Conservation (phyloP, 2,888 invertebrate species). For the Idaea straminata region DNA sequence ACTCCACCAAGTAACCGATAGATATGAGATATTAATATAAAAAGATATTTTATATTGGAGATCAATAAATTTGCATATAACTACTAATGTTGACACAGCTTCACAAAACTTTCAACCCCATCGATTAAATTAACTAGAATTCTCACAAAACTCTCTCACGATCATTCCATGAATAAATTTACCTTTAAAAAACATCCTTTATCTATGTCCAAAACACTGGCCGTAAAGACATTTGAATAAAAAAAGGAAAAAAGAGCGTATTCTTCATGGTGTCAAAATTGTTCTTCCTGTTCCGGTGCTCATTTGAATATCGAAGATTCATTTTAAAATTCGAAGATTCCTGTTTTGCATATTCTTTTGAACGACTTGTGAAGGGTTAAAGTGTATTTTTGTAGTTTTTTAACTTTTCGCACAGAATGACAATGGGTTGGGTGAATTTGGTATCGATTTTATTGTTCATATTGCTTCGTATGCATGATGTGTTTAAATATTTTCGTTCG, state of each 20-base stretch:
- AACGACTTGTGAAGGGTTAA: conserved; percentile 17
- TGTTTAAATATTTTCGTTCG: conserved; percentile 75
- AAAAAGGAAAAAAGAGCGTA: conserved; percentile 55
- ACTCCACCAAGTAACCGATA: no score
- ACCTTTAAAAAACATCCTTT: conserved; percentile 51
- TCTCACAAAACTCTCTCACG: conserved; percentile 57
- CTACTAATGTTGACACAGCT: conserved; percentile 74
- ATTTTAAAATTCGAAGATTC: conserved; percentile 47
- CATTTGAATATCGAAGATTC: conserved; percentile 73
- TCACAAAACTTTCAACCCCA: conserved; percentile 69
- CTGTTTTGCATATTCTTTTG: conserved; percentile 65
- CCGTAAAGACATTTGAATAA: conserved; percentile 71
- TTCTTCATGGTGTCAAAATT: conserved; percentile 78
- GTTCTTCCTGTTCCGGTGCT: conserved; percentile 69
- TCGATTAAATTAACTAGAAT: conserved; percentile 63
- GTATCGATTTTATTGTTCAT: conserved; percentile 58
- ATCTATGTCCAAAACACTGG: conserved; percentile 62
- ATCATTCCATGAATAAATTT: conserved; percentile 63
- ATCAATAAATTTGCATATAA: conserved; percentile 65
- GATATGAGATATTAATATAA: conserved; percentile 7
- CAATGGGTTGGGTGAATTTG: conserved; percentile 43
- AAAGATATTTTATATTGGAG: conserved; percentile 39
- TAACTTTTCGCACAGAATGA: conserved; percentile 61
- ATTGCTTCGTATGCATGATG: conserved; percentile 63
- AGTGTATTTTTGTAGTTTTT: conserved; percentile 29